Evolutionary conservation across 2,113 vertebrate species (phyloP), one percentile per base, ranked within the genome.

Genomic region (Corythornis madagascariensis): DNA sequence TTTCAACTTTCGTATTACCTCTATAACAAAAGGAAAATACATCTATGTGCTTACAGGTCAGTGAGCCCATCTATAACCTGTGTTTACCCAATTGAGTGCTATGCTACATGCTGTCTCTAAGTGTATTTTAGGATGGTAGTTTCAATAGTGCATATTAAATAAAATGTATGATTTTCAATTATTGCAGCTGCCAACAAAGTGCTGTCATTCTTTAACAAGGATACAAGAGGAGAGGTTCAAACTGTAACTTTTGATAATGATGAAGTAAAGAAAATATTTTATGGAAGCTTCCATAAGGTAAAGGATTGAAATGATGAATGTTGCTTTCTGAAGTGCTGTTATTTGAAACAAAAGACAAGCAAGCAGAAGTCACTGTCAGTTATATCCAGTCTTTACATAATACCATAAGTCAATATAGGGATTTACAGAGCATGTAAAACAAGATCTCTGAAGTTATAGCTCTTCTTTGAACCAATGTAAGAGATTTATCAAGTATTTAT

Each of bases 281-380:
- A 99, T 80, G 99, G 99, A 89, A 99, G 99, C 95, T 99, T 99
- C 97, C 99, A 99, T 96, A 99, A 99, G 99, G 99, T 99, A 98
- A 98, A 92, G 57, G 38, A 33, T 29, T 82, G 40, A 91, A 79
- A 67, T 76, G 29, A 13, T 75, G 38, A 43, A 43, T 81, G 29
- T 93, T 94, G n/a, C 78, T 94, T 93, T 94, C 63, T 65, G 60
- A 83, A 79, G 16, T 82, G 67, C 40, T 78, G 42, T 31, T 78
- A 29, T 93, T 86, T 72, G 78, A 91, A 93, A 65, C 25, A 82
- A 55, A 87, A 67, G 57, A 29, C 9, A 35, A 53, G 12, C 47
- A 64, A 78, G 31, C 13, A 76, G 28, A 88, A 89, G 25, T 63
- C 12, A 26, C 17, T 69, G 15, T 16, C 14, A 35, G 43, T 48